Evolutionary conservation across 2,888 invertebrate genomes (phyloP).

Genomic region (Noctua janthina): DNA sequence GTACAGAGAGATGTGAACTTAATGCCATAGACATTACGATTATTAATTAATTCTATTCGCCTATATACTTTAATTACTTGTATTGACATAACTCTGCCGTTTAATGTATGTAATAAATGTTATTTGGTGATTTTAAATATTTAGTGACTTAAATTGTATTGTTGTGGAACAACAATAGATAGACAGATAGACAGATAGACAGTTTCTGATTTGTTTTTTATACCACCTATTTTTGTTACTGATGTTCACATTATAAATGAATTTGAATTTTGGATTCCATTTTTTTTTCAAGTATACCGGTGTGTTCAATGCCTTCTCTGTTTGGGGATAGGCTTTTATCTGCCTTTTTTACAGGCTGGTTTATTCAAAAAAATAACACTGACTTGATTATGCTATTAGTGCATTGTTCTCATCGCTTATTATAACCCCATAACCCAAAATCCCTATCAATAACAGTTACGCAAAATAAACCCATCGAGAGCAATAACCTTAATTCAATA

Average conservation of each 20-base stretch:
- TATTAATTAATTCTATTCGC: neutral
- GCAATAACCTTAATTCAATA: slow-evolving; percentile 54
- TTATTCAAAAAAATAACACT: neutral
- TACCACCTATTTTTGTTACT: too few relatives aligned
- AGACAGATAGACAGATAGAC: too few relatives aligned
- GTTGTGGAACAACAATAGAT: too few relatives aligned
- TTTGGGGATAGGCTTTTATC: neutral
- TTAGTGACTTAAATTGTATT: neutral
- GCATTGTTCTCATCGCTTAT: neutral
- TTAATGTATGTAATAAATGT: neutral
- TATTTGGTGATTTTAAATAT: neutral
- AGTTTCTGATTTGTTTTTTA: too few relatives aligned
- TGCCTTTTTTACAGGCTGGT: neutral
- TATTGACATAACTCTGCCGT: neutral
- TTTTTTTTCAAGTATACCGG: neutral
- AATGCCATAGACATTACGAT: neutral
- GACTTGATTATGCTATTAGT: slow-evolving; percentile 1
- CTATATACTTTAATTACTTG: neutral
- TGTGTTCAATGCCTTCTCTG: neutral
- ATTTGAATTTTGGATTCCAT: neutral
- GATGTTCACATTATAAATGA: too few relatives aligned
- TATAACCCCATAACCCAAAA: neutral
- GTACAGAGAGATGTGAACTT: neutral
- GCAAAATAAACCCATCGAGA: slow-evolving; percentile 14
- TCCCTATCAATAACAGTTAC: slow-evolving; percentile 17